Evolutionary conservation across 1,140 invertebrate species (phyloP).

Genomic region (Planococcus citri): DNA sequence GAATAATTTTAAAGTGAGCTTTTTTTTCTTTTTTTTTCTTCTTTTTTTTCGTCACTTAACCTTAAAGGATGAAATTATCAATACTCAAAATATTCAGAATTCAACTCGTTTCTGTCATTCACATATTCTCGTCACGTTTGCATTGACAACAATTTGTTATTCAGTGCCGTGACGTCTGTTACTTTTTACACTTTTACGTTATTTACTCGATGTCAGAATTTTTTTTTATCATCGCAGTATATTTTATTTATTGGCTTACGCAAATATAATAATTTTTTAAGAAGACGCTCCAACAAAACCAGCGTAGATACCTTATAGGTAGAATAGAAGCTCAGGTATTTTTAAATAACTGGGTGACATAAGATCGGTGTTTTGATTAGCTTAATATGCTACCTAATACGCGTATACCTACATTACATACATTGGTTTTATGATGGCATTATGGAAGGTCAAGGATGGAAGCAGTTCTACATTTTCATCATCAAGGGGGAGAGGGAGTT

Average conservation of each 20-base stretch:
- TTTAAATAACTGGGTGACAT: no score
- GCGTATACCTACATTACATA: no score
- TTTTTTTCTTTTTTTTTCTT: neutral
- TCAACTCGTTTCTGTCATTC: neutral
- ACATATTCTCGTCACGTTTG: constrained; percentile 4
- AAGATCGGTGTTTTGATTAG: no score
- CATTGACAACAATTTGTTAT: constrained; percentile 13
- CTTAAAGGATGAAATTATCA: neutral
- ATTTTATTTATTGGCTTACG: neutral
- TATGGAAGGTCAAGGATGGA: no score
- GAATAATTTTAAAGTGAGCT: neutral
- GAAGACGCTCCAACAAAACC: no score
- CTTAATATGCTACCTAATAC: no score
- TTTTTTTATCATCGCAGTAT: neutral
- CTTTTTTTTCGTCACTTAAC: neutral
- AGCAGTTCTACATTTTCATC: no score
- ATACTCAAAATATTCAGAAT: neutral
- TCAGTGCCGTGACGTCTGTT: constrained; percentile 8
- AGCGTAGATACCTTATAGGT: no score
- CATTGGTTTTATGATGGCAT: no score
- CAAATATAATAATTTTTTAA: neutral
- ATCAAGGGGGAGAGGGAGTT: no score
- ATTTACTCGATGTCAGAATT: neutral
- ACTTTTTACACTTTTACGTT: constrained; percentile 11
- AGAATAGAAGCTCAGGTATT: no score